A percentile compares a stretch with the other conserved stretches of the same genome.
These are phyloP conservation scores for Ganaspis brasiliensis DNA, from an alignment of 2,888 invertebrate species.

Conservation along the genomic window DNA sequence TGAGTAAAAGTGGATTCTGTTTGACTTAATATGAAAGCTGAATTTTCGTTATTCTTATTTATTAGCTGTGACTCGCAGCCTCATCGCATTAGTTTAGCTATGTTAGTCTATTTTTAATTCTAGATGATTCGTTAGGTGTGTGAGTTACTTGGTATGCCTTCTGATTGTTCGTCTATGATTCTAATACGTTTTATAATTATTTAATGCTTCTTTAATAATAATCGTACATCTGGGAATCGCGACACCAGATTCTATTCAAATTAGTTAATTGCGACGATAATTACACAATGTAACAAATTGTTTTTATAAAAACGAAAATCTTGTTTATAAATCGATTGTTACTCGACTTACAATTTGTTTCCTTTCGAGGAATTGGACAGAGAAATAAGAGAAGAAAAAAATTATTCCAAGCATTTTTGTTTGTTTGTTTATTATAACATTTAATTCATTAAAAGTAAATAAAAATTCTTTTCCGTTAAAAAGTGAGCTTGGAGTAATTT, in stretches of 20 bases:
- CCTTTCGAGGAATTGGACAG: too few species aligned
- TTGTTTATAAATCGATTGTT: too few species aligned
- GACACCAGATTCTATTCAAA: neutral
- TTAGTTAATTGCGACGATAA: neutral
- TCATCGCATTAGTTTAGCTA: constrained; percentile 30
- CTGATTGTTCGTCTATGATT: constrained; percentile 8
- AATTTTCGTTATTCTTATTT: constrained; percentile 36
- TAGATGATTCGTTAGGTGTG: constrained; percentile 31
- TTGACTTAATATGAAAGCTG: constrained; percentile 13
- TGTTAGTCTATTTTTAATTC: constrained; percentile 27
- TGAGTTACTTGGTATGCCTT: constrained; percentile 7
- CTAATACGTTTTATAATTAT: constrained; percentile 26
- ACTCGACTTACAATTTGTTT: too few species aligned
- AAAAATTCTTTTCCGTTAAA: too few species aligned
- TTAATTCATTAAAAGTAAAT: too few species aligned
- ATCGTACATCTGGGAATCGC: neutral
- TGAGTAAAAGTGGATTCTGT: constrained; percentile 14
- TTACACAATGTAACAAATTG: neutral
- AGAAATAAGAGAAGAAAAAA: too few species aligned
- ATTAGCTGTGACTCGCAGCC: constrained; percentile 24
- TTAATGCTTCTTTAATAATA: constrained; percentile 8
- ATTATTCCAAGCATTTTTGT: too few species aligned
- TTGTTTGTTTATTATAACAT: too few species aligned
- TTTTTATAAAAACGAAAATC: neutral
- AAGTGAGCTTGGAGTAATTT: too few species aligned